phyloP scores from a whole-genome alignment of 2,888 invertebrate genomes.

The Tenthredo livida region DNA sequence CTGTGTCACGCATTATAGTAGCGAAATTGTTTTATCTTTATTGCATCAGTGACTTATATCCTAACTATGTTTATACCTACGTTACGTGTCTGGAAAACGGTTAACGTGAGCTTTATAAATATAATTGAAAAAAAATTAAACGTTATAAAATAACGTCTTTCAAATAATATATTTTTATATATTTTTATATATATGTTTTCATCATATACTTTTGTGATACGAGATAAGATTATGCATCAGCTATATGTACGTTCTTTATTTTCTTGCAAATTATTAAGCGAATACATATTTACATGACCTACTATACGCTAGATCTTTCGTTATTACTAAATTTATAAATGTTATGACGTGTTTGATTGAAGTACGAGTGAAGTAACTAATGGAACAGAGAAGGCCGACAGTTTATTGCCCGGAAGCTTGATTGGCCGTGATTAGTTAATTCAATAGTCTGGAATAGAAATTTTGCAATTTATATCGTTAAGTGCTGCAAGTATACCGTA shows the following conservation, averaged over 20 bases:
- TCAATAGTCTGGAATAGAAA: conserved; percentile 39
- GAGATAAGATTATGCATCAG: neutral
- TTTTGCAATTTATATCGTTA: conserved; percentile 25
- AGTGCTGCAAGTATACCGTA: neutral
- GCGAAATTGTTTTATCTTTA: conserved; percentile 32
- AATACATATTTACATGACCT: neutral
- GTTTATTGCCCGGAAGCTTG: conserved; percentile 39
- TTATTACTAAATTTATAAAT: conserved; percentile 1
- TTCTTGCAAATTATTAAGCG: neutral
- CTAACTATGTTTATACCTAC: no score
- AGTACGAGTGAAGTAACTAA: neutral
- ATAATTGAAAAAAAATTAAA: neutral
- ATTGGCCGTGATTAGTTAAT: conserved; percentile 39
- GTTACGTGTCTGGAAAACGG: neutral
- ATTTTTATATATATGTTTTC: neutral
- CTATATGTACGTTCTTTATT: neutral
- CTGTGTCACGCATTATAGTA: conserved; percentile 20
- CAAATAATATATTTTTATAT: no score
- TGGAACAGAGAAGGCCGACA: conserved; percentile 31
- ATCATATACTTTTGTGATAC: neutral
- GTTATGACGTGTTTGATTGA: conserved; percentile 14
- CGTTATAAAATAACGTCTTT: neutral
- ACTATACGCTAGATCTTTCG: neutral
- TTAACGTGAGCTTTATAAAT: neutral
- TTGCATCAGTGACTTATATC: conserved; percentile 16